Conservation (phyloP, 2,113 vertebrate genomes). For the Archilochus colubris region DNA sequence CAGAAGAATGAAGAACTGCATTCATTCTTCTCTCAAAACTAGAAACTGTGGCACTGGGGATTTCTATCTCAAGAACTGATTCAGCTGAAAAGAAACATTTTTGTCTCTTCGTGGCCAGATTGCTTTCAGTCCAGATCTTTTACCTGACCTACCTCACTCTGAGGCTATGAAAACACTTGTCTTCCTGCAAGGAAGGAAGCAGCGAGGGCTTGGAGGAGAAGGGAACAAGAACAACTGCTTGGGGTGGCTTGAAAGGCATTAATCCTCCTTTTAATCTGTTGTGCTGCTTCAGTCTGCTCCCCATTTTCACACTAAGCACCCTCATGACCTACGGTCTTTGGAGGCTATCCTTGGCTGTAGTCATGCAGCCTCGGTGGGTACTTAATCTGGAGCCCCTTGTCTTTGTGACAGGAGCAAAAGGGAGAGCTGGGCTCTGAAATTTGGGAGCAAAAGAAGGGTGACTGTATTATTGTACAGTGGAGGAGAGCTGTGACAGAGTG, state of each 20-base stretch:
- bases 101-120: not conserved
- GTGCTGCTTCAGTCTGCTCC: not conserved
- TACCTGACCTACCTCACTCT: not conserved
- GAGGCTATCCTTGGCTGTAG: not conserved
- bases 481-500: not conserved
- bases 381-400: not conserved
- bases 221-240: not conserved
- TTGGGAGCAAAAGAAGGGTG: not conserved
- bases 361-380: not conserved
- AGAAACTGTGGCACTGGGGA: slow-evolving; percentile 9
- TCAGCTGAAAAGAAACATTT: slow-evolving; percentile 8
- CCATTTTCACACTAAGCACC: not conserved
- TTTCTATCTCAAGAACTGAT: slow-evolving; percentile 20
- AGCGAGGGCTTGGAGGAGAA: not conserved
- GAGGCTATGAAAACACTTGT: not conserved
- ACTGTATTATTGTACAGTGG: not conserved
- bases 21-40: not conserved
- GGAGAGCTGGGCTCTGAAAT: not conserved
- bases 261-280: not conserved
- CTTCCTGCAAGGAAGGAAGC: not conserved
- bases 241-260: not conserved
- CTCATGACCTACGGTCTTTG: not conserved
- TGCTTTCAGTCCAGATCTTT: not conserved
- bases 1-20: slow-evolving; percentile 9
- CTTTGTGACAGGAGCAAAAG: not conserved